Evolutionary conservation across 2,797 vertebrate genomes (phyloP).

Genomic region (Knipowitschia caucasica): DNA sequence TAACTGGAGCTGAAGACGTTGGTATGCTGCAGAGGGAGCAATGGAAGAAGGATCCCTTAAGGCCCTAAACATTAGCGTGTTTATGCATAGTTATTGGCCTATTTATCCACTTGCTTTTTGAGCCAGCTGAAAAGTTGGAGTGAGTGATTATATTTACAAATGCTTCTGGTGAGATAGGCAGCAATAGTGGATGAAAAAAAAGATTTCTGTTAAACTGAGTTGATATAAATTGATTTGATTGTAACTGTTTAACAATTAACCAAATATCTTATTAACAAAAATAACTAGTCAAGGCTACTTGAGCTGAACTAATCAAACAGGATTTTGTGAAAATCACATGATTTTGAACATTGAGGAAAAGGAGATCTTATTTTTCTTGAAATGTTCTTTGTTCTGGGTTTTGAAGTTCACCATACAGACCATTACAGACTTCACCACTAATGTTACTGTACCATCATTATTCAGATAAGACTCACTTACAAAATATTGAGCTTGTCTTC

Average conservation of each 20-base stretch:
- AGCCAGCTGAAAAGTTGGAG: constrained; percentile 51
- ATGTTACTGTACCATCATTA: too few relatives aligned
- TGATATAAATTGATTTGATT: too few relatives aligned
- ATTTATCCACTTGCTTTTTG: constrained; percentile 64
- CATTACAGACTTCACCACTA: not conserved
- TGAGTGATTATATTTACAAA: constrained; percentile 37
- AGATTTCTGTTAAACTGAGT: not conserved
- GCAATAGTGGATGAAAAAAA: not conserved
- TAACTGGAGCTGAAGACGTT: constrained; percentile 39
- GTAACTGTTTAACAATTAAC: too few relatives aligned
- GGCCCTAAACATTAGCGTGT: constrained; percentile 66
- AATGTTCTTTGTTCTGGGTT: too few relatives aligned
- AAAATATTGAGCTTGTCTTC: too few relatives aligned
- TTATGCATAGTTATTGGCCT: constrained; percentile 67
- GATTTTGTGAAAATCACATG: too few relatives aligned
- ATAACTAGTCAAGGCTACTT: too few relatives aligned
- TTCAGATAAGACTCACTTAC: too few relatives aligned
- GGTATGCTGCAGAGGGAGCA: constrained; percentile 48
- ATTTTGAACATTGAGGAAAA: too few relatives aligned
- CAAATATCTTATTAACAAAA: too few relatives aligned
- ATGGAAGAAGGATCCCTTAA: constrained; percentile 45
- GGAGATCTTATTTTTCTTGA: too few relatives aligned
- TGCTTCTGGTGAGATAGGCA: constrained; percentile 17
- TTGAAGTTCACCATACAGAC: not conserved
- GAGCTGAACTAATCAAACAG: too few relatives aligned